These are phyloP conservation scores for Sitophilus oryzae DNA, from an alignment of 1,140 invertebrate genomes.

Conservation along the genomic window DNA sequence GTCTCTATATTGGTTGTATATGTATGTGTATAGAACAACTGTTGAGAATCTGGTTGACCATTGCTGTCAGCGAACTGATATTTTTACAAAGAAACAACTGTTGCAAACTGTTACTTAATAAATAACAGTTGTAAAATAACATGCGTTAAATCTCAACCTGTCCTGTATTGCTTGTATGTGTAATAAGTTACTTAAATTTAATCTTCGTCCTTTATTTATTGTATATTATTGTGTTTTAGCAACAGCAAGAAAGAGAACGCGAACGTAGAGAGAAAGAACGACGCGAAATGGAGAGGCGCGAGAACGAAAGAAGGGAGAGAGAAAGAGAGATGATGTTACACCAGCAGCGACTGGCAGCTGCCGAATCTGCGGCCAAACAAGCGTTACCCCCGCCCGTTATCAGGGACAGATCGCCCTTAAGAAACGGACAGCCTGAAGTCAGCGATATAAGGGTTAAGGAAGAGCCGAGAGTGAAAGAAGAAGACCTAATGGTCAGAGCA, in stretches of 20 bases:
- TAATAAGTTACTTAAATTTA: no score
- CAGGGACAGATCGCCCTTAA: slow-evolving; percentile 62
- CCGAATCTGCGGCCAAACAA: slow-evolving; percentile 43
- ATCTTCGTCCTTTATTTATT: no score
- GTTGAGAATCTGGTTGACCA: no score
- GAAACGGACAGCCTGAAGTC: slow-evolving; percentile 53
- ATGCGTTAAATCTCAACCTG: no score
- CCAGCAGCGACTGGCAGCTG: slow-evolving; percentile 49
- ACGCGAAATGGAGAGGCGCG: slow-evolving; percentile 60
- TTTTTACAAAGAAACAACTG: no score
- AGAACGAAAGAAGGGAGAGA: slow-evolving; percentile 47
- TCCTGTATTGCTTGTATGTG: no score
- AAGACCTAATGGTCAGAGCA: slow-evolving; percentile 44
- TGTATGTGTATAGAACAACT: no score
- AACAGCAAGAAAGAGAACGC: slow-evolving; percentile 57
- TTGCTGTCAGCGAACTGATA: no score
- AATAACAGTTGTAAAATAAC: no score
- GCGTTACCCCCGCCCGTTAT: slow-evolving; percentile 44
- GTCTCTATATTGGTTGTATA: no score
- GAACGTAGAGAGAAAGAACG: slow-evolving; percentile 65
- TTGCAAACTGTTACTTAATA: no score
- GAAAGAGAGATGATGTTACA: slow-evolving; percentile 54
- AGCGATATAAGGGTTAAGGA: slow-evolving; percentile 57
- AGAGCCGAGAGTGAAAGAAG: slow-evolving; percentile 56
- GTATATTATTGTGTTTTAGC: slow-evolving; percentile 33